Evolutionary conservation across 2,888 invertebrate species (phyloP).

Genomic region (Xestia ashworthii): DNA sequence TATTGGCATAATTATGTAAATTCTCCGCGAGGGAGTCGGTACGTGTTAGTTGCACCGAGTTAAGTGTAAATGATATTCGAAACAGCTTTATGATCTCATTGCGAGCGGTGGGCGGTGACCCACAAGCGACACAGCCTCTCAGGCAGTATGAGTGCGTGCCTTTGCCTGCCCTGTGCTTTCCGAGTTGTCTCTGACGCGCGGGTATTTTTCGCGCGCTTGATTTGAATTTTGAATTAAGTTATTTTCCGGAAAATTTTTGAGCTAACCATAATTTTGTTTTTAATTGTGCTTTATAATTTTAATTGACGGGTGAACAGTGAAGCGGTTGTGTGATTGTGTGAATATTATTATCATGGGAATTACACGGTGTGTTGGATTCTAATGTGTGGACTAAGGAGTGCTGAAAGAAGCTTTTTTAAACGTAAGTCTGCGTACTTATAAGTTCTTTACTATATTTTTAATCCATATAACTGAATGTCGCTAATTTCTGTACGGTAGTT

Average conservation of each 20-base stretch:
- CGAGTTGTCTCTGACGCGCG: conserved; percentile 65
- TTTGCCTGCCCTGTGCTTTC: conserved; percentile 70
- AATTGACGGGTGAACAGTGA: not conserved
- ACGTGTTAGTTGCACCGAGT: conserved; percentile 72
- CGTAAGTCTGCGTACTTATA: conserved; percentile 69
- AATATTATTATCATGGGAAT: conserved; percentile 48
- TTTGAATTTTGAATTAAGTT: conserved; percentile 42
- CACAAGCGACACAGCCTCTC: conserved; percentile 76
- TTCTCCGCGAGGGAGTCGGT: conserved; percentile 73
- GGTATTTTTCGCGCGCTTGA: conserved; percentile 58
- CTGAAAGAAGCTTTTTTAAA: conserved; percentile 68
- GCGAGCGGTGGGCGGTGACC: conserved; percentile 86
- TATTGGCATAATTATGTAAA: conserved; percentile 65
- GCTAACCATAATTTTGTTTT: conserved; percentile 1
- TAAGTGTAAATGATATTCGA: conserved; percentile 84
- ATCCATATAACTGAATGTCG: not conserved
- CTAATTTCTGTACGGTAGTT: not conserved
- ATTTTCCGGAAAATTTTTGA: not conserved
- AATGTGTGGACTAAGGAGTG: conserved; percentile 74
- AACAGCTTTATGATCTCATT: conserved; percentile 88
- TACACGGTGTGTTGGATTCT: conserved; percentile 63
- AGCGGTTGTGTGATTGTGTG: conserved; percentile 44
- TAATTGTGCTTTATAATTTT: not conserved
- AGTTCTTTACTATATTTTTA: not conserved
- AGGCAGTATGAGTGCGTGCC: conserved; percentile 79